Base-by-base conservation (phyloP, 2,888 invertebrate species). In the Pilophorus perplexus region DNA sequence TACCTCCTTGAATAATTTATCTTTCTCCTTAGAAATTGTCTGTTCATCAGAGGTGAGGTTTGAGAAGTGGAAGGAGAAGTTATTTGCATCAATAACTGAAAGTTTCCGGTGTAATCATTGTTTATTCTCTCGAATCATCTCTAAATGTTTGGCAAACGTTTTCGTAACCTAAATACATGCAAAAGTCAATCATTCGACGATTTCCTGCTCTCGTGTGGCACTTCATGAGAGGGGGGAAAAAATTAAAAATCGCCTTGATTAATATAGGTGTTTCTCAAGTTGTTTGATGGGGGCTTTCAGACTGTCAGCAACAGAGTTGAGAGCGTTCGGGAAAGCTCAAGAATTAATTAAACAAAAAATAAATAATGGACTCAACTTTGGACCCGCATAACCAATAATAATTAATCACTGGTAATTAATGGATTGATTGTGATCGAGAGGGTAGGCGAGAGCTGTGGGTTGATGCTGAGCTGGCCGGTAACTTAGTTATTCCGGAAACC, bases 371-470 rank as follows among this genome's bases (percentile, higher is more conserved):
- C 25, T 27, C 18, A 59, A 59, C 59, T 42, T 59, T 42, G 23
- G 59, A 59, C 59, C 59, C 38, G 25, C 59, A 59, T 59, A 59
- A 42, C 59, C 59, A 59, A 59, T 59, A 22, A 42, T 16, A 42
- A 59, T 59, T 59, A 59, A 59, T 59, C 59, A 42, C 42, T 22
- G 42, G 42, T 59, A 59, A 59, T 59, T 59, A 59, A 59, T 59
- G 59, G 14, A 59, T 40, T 42, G 59, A 59, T 59, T 59, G 59
- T 27, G 23, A 38, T 42, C 27, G 23, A 23, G 27, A 52, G 52
- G 42, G 25, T 23, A 42, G 23, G 38, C 42, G 27, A 42, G 42
- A 14, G 27, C 27, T 40, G 59, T 42, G 59, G 40, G 59, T 59
- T 59, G 25, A 59, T 59, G 59, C 59, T 25, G 42, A 40, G 40